Conservation (phyloP, 2,113 vertebrate genomes). For the Neoarius graeffei region DNA sequence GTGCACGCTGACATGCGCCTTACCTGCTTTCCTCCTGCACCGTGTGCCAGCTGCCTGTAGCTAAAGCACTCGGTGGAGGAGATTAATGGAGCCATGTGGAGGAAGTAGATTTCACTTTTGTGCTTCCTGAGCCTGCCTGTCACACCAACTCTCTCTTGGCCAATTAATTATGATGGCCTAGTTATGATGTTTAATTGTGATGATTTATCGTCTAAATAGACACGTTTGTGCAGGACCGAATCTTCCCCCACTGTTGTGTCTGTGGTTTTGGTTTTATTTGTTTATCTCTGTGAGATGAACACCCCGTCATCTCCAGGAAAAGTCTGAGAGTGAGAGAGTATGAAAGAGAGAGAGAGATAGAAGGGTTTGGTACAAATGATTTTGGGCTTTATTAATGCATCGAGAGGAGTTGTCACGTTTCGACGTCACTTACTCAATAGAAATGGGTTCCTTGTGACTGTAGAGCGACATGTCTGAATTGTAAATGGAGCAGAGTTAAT, state of each 20-base stretch:
- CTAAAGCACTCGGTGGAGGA: constrained; percentile 37
- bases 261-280: constrained; percentile 39
- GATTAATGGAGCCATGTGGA: constrained; percentile 61
- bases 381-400: neutral
- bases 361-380: neutral
- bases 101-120: constrained; percentile 47
- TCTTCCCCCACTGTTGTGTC: constrained; percentile 34
- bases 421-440: constrained; percentile 71
- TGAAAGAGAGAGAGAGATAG: no score
- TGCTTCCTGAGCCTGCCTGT: constrained; percentile 70
- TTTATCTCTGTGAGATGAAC: constrained; percentile 31
- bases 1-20: constrained; percentile 3
- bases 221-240: constrained; percentile 65
- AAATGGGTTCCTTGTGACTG: constrained; percentile 68
- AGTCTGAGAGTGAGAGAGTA: neutral
- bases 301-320: constrained; percentile 21
- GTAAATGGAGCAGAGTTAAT: constrained; percentile 86
- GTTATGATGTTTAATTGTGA: constrained; percentile 80
- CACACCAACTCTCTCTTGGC: constrained; percentile 73
- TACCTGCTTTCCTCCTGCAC: constrained; percentile 17
- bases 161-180: constrained; percentile 83
- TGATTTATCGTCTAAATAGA: constrained; percentile 81
- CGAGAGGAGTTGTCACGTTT: constrained; percentile 47
- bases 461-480: constrained; percentile 81
- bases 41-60: constrained; percentile 40